Percentiles rank a stretch among this genome's conserved stretches.
Evolutionary conservation across 1,140 invertebrate species (phyloP).

Genomic region (Papilio polyxenes): DNA sequence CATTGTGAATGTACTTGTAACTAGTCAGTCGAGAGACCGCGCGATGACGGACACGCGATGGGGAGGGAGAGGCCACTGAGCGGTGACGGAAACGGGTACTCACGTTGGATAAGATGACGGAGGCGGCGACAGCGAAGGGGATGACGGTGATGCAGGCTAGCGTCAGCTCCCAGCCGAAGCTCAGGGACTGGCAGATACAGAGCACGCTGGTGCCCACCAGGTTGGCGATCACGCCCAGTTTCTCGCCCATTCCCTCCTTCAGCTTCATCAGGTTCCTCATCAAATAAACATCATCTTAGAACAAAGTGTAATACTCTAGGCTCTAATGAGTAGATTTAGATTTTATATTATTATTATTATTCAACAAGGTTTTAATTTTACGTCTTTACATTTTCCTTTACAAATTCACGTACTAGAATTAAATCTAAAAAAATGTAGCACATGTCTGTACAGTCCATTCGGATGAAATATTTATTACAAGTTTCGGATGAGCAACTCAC

Average conservation of each 20-base stretch:
- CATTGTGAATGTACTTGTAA: too few species aligned
- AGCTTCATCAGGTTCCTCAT: conserved; percentile 92
- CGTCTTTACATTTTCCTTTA: too few species aligned
- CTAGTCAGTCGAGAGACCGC: too few species aligned
- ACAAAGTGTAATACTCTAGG: not conserved
- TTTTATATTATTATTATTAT: too few species aligned
- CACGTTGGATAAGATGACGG: conserved; percentile 72
- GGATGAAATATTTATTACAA: not conserved
- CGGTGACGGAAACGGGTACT: conserved; percentile 40
- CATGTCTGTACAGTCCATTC: not conserved
- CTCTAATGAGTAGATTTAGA: too few species aligned
- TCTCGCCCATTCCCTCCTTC: conserved; percentile 94
- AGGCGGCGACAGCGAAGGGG: conserved; percentile 71
- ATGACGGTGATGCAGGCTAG: conserved; percentile 84
- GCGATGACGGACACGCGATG: too few species aligned
- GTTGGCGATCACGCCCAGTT: conserved; percentile 89
- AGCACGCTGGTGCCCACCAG: conserved; percentile 85
- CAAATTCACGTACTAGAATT: not conserved
- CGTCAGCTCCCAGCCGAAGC: conserved; percentile 91
- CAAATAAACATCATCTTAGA: conserved; percentile 36
- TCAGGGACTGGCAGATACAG: conserved; percentile 86
- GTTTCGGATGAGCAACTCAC: conserved; percentile 80
- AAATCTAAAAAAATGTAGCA: not conserved
- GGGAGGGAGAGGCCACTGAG: not conserved
- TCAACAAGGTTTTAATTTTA: too few species aligned